Conservation (phyloP, 2,797 vertebrate genomes). For the Poecilia gillii region DNA sequence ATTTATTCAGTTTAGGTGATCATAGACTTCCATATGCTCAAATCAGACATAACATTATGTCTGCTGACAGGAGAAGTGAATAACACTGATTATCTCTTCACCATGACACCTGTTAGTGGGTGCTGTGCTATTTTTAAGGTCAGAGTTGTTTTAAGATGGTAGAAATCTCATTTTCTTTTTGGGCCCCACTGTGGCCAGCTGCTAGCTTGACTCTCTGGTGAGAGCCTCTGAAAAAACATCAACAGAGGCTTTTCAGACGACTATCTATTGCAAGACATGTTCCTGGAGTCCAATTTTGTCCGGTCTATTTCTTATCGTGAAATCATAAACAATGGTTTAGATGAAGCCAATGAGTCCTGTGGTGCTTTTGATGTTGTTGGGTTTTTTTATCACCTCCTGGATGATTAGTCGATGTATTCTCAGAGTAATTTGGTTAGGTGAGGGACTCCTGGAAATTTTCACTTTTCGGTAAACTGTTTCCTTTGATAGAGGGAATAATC, state of each 20-base stretch:
- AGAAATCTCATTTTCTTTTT: neutral
- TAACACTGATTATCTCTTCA: slow-evolving; percentile 10
- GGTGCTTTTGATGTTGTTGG: neutral
- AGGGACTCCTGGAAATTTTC: neutral
- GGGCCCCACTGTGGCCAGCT: neutral
- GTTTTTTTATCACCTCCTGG: neutral
- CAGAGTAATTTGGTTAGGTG: neutral
- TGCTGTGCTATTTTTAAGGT: neutral
- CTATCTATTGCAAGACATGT: no score
- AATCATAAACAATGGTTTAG: neutral
- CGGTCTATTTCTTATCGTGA: neutral
- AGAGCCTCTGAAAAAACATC: neutral
- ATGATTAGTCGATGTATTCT: neutral
- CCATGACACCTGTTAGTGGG: slow-evolving; percentile 6
- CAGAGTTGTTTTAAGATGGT: neutral
- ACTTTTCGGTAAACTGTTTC: neutral
- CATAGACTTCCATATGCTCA: neutral
- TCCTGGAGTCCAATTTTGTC: neutral
- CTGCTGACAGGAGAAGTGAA: slow-evolving; percentile 1
- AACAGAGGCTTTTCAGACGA: neutral
- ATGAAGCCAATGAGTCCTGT: neutral
- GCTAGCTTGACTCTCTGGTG: neutral
- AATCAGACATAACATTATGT: slow-evolving; percentile 13
- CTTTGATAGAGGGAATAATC: neutral
- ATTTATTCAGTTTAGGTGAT: slow-evolving; percentile 6